These are phyloP conservation scores for Rhinatrema bivittatum DNA, from an alignment of 2,797 vertebrate genomes.

Conservation along the genomic window DNA sequence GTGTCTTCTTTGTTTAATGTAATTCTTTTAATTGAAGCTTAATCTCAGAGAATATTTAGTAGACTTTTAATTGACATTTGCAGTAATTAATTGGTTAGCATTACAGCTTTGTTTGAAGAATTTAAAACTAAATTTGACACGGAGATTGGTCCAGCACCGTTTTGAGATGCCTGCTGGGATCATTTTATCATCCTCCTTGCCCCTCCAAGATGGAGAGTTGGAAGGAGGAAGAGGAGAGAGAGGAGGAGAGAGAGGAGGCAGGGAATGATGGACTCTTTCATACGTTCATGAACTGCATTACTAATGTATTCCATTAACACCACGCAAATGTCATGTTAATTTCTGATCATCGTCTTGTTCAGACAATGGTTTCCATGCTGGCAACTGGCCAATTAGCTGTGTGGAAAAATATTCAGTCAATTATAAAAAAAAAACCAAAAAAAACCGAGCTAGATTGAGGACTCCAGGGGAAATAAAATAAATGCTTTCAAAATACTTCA, in stretches of 20 bases:
- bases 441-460: slow-evolving; percentile 59
- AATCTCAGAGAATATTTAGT: slow-evolving; percentile 71
- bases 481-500: slow-evolving; percentile 54
- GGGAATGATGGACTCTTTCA: slow-evolving; percentile 67
- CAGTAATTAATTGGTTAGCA: slow-evolving; percentile 76
- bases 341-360: slow-evolving; percentile 82
- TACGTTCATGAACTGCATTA: slow-evolving; percentile 80
- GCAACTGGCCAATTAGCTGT: slow-evolving; percentile 70
- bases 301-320: slow-evolving; percentile 88
- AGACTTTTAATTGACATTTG: slow-evolving; percentile 78
- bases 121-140: slow-evolving; percentile 73
- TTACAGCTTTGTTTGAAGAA: slow-evolving; percentile 57
- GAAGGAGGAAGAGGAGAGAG: no score
- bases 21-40: slow-evolving; percentile 80
- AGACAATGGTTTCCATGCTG: slow-evolving; percentile 70
- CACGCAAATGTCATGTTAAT: slow-evolving; percentile 89
- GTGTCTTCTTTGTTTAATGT: slow-evolving; percentile 56
- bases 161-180: slow-evolving; percentile 61
- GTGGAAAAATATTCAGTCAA: slow-evolving; percentile 74
- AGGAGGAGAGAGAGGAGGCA: no score
- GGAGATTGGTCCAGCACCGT: slow-evolving; percentile 57
- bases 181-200: slow-evolving; percentile 66
- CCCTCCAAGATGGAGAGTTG: slow-evolving; percentile 41
- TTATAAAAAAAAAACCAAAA: no score
- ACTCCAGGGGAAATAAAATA: slow-evolving; percentile 58